Percentiles rank a stretch among this genome's conserved stretches.
Evolutionary conservation across 2,113 vertebrate species (phyloP).

Genomic region (Fregata magnificens): DNA sequence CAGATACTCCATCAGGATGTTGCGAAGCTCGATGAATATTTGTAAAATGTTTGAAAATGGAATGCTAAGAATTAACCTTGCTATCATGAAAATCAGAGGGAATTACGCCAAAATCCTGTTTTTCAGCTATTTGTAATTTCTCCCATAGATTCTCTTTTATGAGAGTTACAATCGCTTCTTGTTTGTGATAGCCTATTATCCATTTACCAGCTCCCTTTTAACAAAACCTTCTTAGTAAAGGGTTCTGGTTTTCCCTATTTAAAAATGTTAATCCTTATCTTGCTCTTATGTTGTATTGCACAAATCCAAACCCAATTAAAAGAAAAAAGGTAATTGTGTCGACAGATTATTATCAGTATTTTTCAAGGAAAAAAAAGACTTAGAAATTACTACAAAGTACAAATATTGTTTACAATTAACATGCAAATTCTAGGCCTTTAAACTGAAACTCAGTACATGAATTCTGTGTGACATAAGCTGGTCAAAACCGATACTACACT

Average conservation of each 20-base stretch:
- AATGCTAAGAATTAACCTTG: not conserved
- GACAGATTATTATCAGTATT: slow-evolving; percentile 11
- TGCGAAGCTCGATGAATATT: not conserved
- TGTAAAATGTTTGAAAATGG: not conserved
- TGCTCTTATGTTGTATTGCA: not conserved
- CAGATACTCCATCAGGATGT: not conserved
- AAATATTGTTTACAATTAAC: slow-evolving; percentile 26
- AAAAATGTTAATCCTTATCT: not conserved
- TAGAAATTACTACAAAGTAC: not conserved
- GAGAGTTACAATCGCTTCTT: not conserved
- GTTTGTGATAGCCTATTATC: not conserved
- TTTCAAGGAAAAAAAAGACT: not conserved
- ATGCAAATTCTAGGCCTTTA: slow-evolving; percentile 24
- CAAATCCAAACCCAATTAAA: slow-evolving; percentile 12
- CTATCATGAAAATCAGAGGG: not conserved
- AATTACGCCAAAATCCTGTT: not conserved
- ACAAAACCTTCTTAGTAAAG: not conserved
- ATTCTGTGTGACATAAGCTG: not conserved
- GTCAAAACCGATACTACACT: not conserved
- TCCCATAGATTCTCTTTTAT: not conserved
- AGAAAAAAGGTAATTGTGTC: not conserved
- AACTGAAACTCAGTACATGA: not conserved
- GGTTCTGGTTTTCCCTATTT: not conserved
- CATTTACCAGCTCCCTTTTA: not conserved
- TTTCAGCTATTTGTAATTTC: not conserved